Base-by-base conservation (phyloP, 2,888 invertebrate species). In the Troilus luridus region DNA sequence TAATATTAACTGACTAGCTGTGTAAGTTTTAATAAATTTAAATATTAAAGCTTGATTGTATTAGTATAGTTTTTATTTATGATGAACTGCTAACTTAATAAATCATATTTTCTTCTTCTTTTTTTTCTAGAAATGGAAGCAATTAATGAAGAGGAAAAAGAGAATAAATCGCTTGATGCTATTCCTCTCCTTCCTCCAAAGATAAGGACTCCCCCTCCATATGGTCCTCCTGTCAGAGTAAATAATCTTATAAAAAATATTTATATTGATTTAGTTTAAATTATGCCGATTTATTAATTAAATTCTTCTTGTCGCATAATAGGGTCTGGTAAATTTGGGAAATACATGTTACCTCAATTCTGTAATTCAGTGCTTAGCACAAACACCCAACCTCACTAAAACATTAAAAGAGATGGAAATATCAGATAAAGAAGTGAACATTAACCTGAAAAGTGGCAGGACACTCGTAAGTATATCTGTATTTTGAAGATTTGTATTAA, bases 301-400 rank as follows among this genome's bases (percentile, higher is more conserved):
- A 72, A 27, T 27, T 72, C 3, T 58, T 56, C 62, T 72, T 91
- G 93, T 92, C 91, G 60, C 91, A 93, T 96, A 14, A 72, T 95
- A 98, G 95, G 99, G 99, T 0, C 95, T 99, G 81, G 95, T 96
- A 90, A 99, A 99, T 95, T 95, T 99, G 94, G 99, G 99, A 89
- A 99, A 99, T 94, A 99, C 99, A 0, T 99, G 99, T 94, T 99
- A 98, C 94, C 98, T 99, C 94, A 99, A 99, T 95, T 98, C 99
- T 58, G 98, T 99, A 14, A 96, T 99, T 95, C 99, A 99, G 95
- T 98, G 98, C 94, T 95, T 98, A 93, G 97, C 97, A 6, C 97
- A 97, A 94, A 98, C 98, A 8, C 98, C 98, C 0, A 97, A 96
- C 94, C 94, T 97, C 92, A 94, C 96, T 88, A 95, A 95, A 93